phyloP scores from a whole-genome alignment of 2,113 vertebrate species.

The Blennius ocellaris region DNA sequence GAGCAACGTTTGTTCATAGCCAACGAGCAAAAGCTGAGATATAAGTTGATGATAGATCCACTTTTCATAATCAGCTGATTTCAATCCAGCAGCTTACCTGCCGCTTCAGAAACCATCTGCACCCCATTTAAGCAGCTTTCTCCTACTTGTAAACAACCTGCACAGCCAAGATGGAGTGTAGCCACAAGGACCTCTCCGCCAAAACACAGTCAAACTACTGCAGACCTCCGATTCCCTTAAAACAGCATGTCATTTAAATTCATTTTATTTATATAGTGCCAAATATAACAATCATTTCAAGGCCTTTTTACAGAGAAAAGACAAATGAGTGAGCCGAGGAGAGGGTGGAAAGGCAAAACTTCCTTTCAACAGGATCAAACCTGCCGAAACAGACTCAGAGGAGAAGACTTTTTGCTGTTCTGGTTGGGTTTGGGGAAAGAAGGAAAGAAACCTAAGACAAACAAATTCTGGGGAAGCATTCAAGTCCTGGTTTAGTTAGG shows the following conservation, averaged over 20 bases:
- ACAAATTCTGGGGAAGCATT: too few species aligned
- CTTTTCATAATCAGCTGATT: not conserved
- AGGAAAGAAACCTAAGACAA: too few species aligned
- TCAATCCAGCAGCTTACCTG: not conserved
- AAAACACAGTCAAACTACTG: not conserved
- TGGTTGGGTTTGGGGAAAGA: too few species aligned
- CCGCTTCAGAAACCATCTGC: not conserved
- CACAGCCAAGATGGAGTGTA: not conserved
- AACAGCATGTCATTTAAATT: not conserved
- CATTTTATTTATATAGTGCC: too few species aligned
- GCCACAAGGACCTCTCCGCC: not conserved
- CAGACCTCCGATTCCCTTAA: not conserved
- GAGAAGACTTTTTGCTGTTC: too few species aligned
- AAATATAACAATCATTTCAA: too few species aligned
- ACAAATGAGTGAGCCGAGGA: too few species aligned
- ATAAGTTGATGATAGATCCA: not conserved
- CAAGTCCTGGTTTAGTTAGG: too few species aligned
- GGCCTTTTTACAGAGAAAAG: too few species aligned
- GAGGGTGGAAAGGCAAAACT: too few species aligned
- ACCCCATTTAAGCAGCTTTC: not conserved
- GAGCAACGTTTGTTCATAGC: not conserved
- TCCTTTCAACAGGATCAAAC: too few species aligned
- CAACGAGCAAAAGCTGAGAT: not conserved
- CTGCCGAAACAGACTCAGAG: too few species aligned
- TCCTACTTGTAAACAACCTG: not conserved